Percentiles rank a stretch among this genome's conserved stretches.
phyloP scores from a whole-genome alignment of 2,888 invertebrate species.

The Toxonevra muliebris region DNA sequence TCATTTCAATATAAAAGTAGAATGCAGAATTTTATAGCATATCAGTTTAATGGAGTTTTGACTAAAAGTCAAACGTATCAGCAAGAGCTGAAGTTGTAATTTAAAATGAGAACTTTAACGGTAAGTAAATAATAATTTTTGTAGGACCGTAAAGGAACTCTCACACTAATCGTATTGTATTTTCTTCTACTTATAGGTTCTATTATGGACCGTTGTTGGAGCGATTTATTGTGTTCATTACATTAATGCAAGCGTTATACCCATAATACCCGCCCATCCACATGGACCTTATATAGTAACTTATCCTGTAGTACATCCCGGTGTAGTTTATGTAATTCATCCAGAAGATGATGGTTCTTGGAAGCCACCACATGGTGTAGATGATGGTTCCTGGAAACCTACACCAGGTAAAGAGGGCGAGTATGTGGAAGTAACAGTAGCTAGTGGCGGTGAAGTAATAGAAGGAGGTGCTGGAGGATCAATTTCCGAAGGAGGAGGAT shows the following conservation, averaged over 20 bases:
- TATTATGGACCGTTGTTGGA: constrained; percentile 36
- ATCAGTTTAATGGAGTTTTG: constrained; percentile 19
- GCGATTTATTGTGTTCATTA: constrained; percentile 24
- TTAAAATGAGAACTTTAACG: constrained; percentile 39
- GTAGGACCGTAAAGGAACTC: not conserved
- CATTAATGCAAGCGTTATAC: constrained; percentile 34
- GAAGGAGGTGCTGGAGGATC: not conserved
- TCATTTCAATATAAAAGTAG: too few species aligned
- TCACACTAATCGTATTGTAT: not conserved
- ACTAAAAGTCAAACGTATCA: not conserved
- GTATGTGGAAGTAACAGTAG: not conserved
- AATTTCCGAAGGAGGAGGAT: constrained; percentile 24
- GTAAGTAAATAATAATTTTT: constrained; percentile 26
- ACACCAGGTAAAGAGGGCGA: constrained; percentile 44
- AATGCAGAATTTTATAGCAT: not conserved
- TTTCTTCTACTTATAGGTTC: constrained; percentile 33
- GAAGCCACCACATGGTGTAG: constrained; percentile 39
- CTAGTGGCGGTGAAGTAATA: constrained; percentile 12
- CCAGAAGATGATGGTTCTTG: constrained; percentile 38
- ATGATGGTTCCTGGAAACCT: constrained; percentile 43
- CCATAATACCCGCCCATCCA: constrained; percentile 29
- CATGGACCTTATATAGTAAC: constrained; percentile 26
- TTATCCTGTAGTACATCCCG: constrained; percentile 8
- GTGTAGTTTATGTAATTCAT: constrained; percentile 11
- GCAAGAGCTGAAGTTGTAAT: not conserved